Evolutionary conservation across 2,888 invertebrate species (phyloP), one percentile per base, ranked within the genome.

Genomic region (Thecophora atra): DNA sequence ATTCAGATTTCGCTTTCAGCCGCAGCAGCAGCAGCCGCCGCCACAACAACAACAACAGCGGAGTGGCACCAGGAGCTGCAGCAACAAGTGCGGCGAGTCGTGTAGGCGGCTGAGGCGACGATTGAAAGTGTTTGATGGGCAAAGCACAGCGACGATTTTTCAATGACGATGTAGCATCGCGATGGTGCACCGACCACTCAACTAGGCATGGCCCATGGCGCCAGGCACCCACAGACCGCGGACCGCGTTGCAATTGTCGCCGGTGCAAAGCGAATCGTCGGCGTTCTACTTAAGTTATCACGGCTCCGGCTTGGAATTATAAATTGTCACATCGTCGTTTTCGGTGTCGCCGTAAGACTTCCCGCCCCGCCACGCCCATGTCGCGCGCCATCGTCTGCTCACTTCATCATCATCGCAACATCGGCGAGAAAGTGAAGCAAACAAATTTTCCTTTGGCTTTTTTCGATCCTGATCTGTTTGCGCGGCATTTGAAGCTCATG

Each of bases 1-100:
- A 68, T 68, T 68, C 24, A 44, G 58, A 68, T 56, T 68, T 68
- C 26, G 58, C 58, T 37, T 68, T 37, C 26, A 66, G 66, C 51
- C 24, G 8, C 64, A 19, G 42, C 44, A 42, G 44, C 64, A 42
- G 4, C 63, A 24, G 24, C 42, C 19, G 2, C 58, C 13, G 21
- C 28, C 11, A 28, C 21, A 24, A 24, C 11, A 64, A 11, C 7
- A 24, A 3, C 64, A 30, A 7, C 47, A 24, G 47, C 47, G 47
- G 15, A 47, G 17, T 11, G 47, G 47, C 47, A 26, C 58, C 58
- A 28, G 58, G 4, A 37, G 63, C 44, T n/a, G 58, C 28, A 67
- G 66, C 56, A 58, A 56, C 68, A 68, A 68, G 58, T 68, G 56
- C 64, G 21, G 21, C 44, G 44, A 42, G 70, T 26, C 30, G 19